Conservation (phyloP, 2,113 vertebrate genomes). For the Cyanistes caeruleus region DNA sequence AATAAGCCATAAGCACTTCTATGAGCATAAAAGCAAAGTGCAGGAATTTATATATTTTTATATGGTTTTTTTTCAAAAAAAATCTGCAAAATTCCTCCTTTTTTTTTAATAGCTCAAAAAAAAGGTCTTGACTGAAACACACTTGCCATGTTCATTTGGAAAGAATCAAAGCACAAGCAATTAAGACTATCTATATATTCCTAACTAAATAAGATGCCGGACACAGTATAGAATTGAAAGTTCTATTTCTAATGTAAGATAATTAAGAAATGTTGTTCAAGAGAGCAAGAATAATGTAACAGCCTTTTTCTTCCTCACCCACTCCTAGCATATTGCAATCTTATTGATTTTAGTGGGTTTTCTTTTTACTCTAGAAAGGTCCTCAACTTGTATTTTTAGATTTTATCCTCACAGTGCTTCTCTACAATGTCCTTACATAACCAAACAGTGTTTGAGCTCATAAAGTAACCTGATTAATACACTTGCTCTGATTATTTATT, state of each 20-base stretch:
- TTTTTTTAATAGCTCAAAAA: not conserved
- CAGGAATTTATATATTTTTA: not conserved
- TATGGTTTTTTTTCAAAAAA: no score
- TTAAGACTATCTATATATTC: not conserved
- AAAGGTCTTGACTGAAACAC: not conserved
- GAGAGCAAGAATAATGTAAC: not conserved
- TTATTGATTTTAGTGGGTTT: not conserved
- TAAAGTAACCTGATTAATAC: not conserved
- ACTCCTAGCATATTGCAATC: not conserved
- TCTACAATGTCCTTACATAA: not conserved
- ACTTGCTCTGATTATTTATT: conserved; percentile 9
- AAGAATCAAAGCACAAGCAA: not conserved
- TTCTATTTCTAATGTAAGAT: not conserved
- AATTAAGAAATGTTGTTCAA: conserved; percentile 5
- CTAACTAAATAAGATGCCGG: not conserved
- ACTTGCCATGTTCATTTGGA: not conserved
- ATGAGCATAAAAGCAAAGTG: not conserved
- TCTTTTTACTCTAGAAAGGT: not conserved
- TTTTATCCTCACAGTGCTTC: not conserved
- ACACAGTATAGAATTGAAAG: not conserved
- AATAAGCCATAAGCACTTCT: not conserved
- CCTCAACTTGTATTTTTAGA: not conserved
- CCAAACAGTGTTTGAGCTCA: not conserved
- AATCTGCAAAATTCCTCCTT: not conserved
- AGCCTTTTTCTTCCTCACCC: not conserved